phyloP scores from a whole-genome alignment of 2,113 vertebrate species.

The Cardinalis cardinalis region DNA sequence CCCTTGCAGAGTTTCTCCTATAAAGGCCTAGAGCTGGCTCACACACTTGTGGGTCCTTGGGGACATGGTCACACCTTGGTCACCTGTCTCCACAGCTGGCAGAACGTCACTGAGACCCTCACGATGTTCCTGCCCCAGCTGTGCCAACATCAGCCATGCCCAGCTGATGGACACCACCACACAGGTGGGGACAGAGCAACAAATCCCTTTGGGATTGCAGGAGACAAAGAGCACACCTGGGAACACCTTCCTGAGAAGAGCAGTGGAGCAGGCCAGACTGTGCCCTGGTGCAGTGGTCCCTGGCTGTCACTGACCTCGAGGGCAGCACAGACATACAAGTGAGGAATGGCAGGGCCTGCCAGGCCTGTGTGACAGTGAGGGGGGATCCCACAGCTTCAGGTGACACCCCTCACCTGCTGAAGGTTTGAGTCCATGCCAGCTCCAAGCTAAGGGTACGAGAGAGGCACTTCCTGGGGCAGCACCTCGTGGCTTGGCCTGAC shows the following conservation, averaged over 20 bases:
- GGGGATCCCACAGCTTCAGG: background rate
- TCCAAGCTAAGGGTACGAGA: background rate
- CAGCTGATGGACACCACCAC: background rate
- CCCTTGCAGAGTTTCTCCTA: background rate
- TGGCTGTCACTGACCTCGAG: background rate
- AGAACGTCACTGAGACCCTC: background rate
- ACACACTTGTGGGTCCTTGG: fast-evolving
- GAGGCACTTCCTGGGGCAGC: background rate
- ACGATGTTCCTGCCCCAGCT: background rate
- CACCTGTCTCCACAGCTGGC: background rate
- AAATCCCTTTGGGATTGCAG: background rate
- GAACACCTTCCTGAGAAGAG: background rate
- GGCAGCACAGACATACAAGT: background rate
- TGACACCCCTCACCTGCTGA: background rate
- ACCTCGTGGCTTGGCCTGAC: background rate
- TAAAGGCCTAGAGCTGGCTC: background rate
- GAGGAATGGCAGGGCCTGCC: background rate
- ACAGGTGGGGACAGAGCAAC: background rate
- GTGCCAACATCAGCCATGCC: background rate
- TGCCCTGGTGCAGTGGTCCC: background rate
- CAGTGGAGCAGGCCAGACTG: background rate
- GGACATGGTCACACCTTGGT: background rate
- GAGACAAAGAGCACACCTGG: background rate
- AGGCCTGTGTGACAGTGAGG: background rate
- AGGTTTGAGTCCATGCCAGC: background rate